Evolutionary conservation across 2,113 vertebrate species (phyloP), one percentile per base, ranked within the genome.

Genomic region (Python bivittatus): DNA sequence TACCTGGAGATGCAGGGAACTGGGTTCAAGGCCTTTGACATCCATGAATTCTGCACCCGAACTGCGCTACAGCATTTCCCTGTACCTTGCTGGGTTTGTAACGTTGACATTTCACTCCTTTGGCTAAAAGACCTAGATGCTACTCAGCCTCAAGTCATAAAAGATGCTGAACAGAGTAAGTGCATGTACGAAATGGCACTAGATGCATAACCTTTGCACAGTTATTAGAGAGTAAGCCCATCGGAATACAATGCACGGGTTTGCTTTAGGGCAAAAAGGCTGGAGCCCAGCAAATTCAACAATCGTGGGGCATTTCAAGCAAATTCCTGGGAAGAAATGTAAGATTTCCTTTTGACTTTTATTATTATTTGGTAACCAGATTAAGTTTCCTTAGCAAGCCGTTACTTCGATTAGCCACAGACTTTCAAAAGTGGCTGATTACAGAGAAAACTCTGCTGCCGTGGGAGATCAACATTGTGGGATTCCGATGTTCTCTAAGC

Each of bases 361-460:
- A 88, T 1, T 54, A 33, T 88, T 92, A 20, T 38, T 91, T 93
- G 94, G 93, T 38, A 53, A 3, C 54, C 86, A 20, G 57, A 33
- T 94, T 86, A 1, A 64, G 22, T 42, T 93, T 33, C 23, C 60
- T 93, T 86, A 89, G 38, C 54, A 60, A 93, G 42, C 48, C 85
- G 0, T 2, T 6, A 13, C 6, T 57, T 93, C 72, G 27, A n/a
- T 85, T 90, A 87, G 11, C 27, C 27, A 33, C 23, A n/a, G 68
- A 84, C 25, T 33, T 92, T 92, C 84, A 92, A 1, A 61, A 60
- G 4, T 91, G 42, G 33, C n/a, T 88, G 29, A 7, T 91, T 93
- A 20, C 38, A 92, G 56, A 44, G 68, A 42, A 90, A 29, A 48
- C 0, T 90, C 60, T 61, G 44, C 56, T 85, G 48, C 33, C 38